These are phyloP conservation scores for Charadrius vociferus DNA, from an alignment of 2,113 vertebrate species.

Conservation along the genomic window DNA sequence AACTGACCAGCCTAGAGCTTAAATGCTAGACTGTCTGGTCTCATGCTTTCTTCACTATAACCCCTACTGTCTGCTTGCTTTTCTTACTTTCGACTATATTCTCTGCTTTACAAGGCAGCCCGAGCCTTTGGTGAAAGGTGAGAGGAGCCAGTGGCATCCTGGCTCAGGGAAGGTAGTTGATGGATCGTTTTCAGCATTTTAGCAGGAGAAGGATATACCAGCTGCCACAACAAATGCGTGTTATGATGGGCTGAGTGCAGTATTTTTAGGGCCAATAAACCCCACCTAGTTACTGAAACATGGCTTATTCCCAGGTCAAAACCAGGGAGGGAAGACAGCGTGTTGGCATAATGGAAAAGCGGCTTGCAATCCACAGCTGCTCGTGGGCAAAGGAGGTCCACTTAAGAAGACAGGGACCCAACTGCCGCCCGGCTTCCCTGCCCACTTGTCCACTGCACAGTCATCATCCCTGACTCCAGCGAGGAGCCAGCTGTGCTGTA, in stretches of 20 bases:
- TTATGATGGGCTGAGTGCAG: not conserved
- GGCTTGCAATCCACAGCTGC: not conserved
- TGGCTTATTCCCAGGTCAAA: not conserved
- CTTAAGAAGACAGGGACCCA: not conserved
- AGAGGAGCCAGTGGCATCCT: slow-evolving; percentile 1
- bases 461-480: not conserved
- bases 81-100: slow-evolving; percentile 14
- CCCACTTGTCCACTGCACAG: not conserved
- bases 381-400: not conserved
- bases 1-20: not conserved
- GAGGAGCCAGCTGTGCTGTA: not conserved
- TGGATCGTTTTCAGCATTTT: not conserved
- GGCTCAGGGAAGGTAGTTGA: not conserved
- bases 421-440: not conserved
- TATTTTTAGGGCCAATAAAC: not conserved
- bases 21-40: not conserved
- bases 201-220: not conserved
- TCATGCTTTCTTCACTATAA: slow-evolving; percentile 13
- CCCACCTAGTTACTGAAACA: not conserved
- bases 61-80: slow-evolving; percentile 49
- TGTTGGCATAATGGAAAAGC: not conserved
- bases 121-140: slow-evolving; percentile 28
- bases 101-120: slow-evolving; percentile 13
- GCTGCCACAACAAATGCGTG: not conserved
- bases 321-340: not conserved